Percentiles rank a stretch among this genome's conserved stretches.
Conservation (phyloP, 2,888 invertebrate genomes). For the Trilocha varians region DNA sequence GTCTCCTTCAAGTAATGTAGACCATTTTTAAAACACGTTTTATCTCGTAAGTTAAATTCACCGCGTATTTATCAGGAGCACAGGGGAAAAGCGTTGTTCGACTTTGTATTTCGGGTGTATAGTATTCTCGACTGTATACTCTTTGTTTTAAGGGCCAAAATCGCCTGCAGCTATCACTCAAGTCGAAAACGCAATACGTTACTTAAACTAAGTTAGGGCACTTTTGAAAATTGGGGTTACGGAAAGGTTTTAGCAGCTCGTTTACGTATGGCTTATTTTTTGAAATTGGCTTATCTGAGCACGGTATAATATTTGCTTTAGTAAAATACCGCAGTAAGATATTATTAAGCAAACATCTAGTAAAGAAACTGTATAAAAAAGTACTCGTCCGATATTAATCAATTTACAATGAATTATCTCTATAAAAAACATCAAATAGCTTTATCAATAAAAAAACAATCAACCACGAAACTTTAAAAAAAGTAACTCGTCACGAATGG, state of each 20-base stretch:
- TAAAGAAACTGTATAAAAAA: too few relatives aligned
- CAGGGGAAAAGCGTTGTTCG: not conserved
- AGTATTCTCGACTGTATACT: not conserved
- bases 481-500: too few relatives aligned
- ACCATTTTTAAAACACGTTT: not conserved
- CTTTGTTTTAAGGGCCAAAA: not conserved
- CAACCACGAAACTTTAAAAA: too few relatives aligned
- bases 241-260: not conserved
- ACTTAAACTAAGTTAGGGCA: not conserved
- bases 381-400: too few relatives aligned
- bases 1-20: not conserved
- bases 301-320: too few relatives aligned
- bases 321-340: too few relatives aligned
- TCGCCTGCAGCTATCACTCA: not conserved
- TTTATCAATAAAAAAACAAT: too few relatives aligned
- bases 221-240: not conserved
- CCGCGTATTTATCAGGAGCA: slow-evolving; percentile 4
- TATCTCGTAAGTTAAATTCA: slow-evolving; percentile 4
- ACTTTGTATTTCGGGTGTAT: not conserved
- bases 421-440: too few relatives aligned
- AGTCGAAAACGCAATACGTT: not conserved
- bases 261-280: not conserved
- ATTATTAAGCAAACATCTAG: too few relatives aligned
- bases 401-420: too few relatives aligned
- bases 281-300: too few relatives aligned